Base-by-base conservation (phyloP, 2,113 vertebrate genomes). In the Pungitius pungitius region DNA sequence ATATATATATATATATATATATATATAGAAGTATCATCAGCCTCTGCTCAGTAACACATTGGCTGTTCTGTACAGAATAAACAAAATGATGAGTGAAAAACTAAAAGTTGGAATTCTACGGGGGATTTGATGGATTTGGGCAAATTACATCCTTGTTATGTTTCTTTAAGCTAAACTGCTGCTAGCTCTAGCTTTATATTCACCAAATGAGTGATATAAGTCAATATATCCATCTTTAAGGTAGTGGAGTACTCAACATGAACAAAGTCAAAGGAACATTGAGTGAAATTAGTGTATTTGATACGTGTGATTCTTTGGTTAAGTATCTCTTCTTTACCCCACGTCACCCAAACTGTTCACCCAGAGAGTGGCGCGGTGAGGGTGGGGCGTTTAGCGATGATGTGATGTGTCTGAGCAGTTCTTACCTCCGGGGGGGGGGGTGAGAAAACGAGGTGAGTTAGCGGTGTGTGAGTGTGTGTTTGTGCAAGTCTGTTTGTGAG, bases 331-430 rank as follows among this genome's bases (percentile, higher is more conserved):
- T 60, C 13, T 13, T 59, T n/a, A 2, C 5, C 33, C 3, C 10
- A 13, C 7, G 37, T 61, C 22, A 43, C 14, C 27, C n/a, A 40
- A 60, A 14, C 12, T 24, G n/a, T 40, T 60, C 35, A 56, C 27
- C 26, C 54, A 56, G 7, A 68, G 69, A 56, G 54, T 11, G 68
- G 62, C 35, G n/a, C 59, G 59, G 61, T 10, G 55, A 75, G 72
- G 81, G 75, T 24, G 81, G 15, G 54, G 61, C 82, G 82, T 89
- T 87, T 89, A 69, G 58, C 73, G 26, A 58, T 87, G 86, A 89
- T 76, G 81, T 78, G 83, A 90, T 86, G 84, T 86, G 82, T 91
- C 91, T 90, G 80, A 87, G 84, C 80, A 80, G 66, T 3, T 67
- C 62, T 87, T 64, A 87, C 83, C 82, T 90, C 68, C 62, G 69